Percentiles rank a stretch among this genome's conserved stretches.
Conservation (phyloP, 2,888 invertebrate genomes). For the Aphrophora alni region DNA sequence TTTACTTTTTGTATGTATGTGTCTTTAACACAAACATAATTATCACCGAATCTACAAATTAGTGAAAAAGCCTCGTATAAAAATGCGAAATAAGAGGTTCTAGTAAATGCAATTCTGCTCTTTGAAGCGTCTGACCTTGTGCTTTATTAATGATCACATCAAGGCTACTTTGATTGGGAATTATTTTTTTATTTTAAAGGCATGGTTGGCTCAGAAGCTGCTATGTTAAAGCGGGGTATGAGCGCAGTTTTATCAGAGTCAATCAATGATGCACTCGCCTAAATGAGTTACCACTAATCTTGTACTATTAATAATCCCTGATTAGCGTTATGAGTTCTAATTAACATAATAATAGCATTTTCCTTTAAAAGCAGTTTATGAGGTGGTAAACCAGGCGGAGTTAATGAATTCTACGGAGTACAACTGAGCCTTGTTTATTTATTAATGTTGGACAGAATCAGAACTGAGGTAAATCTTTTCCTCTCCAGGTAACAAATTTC, state of each 20-base stretch:
- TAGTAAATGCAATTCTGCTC: background rate
- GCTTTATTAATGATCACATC: too few species aligned
- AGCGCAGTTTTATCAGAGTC: background rate
- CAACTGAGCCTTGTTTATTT: background rate
- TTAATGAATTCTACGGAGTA: background rate
- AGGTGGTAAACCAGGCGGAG: conserved; percentile 1
- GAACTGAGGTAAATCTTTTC: conserved; percentile 4
- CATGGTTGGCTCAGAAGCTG: background rate
- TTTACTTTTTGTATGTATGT: background rate
- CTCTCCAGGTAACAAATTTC: conserved; percentile 10
- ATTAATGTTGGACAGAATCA: conserved; percentile 11
- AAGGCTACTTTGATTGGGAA: background rate
- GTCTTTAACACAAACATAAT: background rate
- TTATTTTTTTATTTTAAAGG: background rate
- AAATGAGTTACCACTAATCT: conserved; percentile 13
- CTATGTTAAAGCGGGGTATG: too few species aligned
- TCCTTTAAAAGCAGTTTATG: conserved; percentile 8
- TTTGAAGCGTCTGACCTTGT: conserved; percentile 4
- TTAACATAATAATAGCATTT: conserved; percentile 14
- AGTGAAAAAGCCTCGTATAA: background rate
- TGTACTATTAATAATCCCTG: conserved; percentile 3
- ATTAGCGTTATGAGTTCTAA: background rate
- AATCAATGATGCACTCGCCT: background rate
- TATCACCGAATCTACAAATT: background rate
- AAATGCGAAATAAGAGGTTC: background rate